Conservation (phyloP, 2,113 vertebrate species). For the Octodon degus region DNA sequence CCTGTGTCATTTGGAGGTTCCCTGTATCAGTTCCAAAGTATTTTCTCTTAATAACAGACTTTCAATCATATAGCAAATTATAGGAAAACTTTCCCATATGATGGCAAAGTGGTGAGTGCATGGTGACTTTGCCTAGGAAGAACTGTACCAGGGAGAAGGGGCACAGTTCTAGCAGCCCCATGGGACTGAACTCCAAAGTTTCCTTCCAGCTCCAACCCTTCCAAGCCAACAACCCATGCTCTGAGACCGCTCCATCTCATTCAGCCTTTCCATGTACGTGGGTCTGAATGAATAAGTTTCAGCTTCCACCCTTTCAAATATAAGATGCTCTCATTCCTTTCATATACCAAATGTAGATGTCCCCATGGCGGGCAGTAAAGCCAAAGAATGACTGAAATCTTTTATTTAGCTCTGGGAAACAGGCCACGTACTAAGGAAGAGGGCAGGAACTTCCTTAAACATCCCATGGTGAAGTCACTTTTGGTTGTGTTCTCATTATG, state of each 20-base stretch:
- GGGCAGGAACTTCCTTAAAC: conserved; percentile 63
- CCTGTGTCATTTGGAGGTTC: too few relatives aligned
- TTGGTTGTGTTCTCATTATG: conserved; percentile 49
- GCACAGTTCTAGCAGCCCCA: neutral
- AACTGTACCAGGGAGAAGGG: neutral
- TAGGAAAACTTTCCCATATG: neutral
- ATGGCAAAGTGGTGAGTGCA: neutral
- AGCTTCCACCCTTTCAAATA: conserved; percentile 43
- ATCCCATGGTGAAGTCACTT: conserved; percentile 74
- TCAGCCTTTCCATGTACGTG: neutral
- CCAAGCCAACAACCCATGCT: conserved; percentile 11
- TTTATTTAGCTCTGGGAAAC: conserved; percentile 60
- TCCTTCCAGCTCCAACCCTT: conserved; percentile 14
- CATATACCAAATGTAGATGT: conserved; percentile 41
- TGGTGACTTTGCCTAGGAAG: neutral
- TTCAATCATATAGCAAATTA: neutral
- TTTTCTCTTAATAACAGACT: neutral
- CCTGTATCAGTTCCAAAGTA: neutral
- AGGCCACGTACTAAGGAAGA: conserved; percentile 63
- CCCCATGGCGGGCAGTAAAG: conserved; percentile 29
- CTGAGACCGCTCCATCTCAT: conserved; percentile 30
- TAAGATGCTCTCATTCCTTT: conserved; percentile 62
- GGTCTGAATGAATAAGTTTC: conserved; percentile 21
- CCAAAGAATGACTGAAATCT: conserved; percentile 75
- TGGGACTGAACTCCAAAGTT: neutral